Conservation (phyloP, 1,140 invertebrate species). For the Drosophila truncata region DNA sequence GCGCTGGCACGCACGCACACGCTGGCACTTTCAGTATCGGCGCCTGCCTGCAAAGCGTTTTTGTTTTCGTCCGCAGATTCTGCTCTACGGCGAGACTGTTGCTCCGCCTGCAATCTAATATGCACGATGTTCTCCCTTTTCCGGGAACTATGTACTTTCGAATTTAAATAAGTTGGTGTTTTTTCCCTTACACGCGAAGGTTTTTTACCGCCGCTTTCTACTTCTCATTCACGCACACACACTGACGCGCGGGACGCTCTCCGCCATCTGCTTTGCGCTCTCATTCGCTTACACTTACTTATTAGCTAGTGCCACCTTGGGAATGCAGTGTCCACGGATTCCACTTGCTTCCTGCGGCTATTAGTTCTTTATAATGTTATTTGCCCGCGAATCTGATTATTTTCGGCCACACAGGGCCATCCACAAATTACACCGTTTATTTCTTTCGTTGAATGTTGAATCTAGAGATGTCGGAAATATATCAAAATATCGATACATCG, state of each 20-base stretch:
- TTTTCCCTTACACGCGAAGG: slow-evolving; percentile 43
- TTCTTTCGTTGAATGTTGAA: background rate
- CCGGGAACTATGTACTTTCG: slow-evolving; percentile 16
- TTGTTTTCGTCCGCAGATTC: slow-evolving; percentile 73
- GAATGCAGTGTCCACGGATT: slow-evolving; percentile 11
- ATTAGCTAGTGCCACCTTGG: slow-evolving; percentile 59
- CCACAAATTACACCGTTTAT: slow-evolving; percentile 5
- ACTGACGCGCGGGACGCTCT: slow-evolving; percentile 73
- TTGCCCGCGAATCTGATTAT: background rate
- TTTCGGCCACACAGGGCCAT: background rate
- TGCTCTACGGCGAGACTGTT: slow-evolving; percentile 15
- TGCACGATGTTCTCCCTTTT: slow-evolving; percentile 23
- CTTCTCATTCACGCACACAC: slow-evolving; percentile 61
- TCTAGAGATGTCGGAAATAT: too few relatives aligned
- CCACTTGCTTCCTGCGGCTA: background rate
- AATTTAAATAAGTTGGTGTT: slow-evolving; percentile 13
- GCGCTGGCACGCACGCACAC: slow-evolving; percentile 47
- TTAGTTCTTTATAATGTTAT: background rate
- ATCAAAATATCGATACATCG: too few relatives aligned
- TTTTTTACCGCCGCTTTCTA: slow-evolving; percentile 82
- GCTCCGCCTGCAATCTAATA: slow-evolving; percentile 11
- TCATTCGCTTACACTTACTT: slow-evolving; percentile 80
- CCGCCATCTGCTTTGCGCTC: slow-evolving; percentile 79
- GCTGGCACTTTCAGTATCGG: slow-evolving; percentile 62
- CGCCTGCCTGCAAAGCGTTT: slow-evolving; percentile 63